Conservation (phyloP, 2,888 invertebrate genomes). For the Cremastobaeus sp. region DNA sequence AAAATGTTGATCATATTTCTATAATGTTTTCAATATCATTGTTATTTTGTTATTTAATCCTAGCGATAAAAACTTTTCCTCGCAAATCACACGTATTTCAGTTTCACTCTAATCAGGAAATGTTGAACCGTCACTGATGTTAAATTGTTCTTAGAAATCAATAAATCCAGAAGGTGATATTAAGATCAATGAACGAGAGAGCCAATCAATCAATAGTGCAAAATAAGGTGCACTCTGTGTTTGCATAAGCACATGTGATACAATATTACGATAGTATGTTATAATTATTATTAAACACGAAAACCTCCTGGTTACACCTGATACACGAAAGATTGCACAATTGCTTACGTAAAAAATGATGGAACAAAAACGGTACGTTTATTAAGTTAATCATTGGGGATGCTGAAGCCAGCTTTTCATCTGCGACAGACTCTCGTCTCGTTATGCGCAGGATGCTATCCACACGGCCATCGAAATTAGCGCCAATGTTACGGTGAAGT, state of each 20-base stretch:
- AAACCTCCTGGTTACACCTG: constrained; percentile 42
- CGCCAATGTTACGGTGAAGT: constrained; percentile 53
- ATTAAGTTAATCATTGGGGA: constrained; percentile 38
- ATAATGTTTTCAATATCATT: no score
- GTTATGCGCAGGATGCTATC: constrained; percentile 30
- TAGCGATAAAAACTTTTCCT: no score
- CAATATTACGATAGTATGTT: constrained; percentile 18
- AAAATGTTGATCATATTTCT: no score
- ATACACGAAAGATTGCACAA: constrained; percentile 35
- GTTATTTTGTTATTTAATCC: no score
- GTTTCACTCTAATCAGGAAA: no score
- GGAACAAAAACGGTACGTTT: constrained; percentile 47
- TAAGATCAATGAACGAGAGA: no score
- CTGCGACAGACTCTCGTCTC: constrained; percentile 28
- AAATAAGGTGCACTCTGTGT: constrained; percentile 15
- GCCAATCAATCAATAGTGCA: background rate
- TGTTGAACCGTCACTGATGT: no score
- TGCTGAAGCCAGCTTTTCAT: constrained; percentile 36
- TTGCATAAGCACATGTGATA: constrained; percentile 33
- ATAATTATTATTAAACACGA: constrained; percentile 47
- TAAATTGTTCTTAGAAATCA: no score
- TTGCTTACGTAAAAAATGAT: constrained; percentile 47
- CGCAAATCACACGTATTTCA: no score
- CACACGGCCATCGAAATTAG: constrained; percentile 50
- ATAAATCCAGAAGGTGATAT: no score